These are phyloP conservation scores for Drosophila ezoana DNA, from an alignment of 2,888 invertebrate species.

Conservation along the genomic window DNA sequence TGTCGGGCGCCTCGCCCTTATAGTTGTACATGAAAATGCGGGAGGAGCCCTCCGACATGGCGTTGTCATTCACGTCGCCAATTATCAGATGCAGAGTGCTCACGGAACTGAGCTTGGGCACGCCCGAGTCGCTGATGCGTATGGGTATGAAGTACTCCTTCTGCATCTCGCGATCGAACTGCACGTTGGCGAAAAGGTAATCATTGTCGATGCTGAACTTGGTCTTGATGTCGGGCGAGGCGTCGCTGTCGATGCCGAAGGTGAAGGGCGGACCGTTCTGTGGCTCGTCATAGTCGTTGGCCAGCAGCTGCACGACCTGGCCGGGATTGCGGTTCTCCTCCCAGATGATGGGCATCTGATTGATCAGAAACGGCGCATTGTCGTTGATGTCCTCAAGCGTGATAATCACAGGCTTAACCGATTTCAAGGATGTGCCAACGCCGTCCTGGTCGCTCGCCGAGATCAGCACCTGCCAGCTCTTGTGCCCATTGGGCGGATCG, in stretches of 20 bases:
- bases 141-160: constrained; percentile 96
- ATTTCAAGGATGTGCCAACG: constrained; percentile 86
- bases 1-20: constrained; percentile 92
- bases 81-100: constrained; percentile 95
- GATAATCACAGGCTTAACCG: constrained; percentile 89
- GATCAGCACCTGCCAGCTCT: constrained; percentile 90
- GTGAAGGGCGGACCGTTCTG: constrained; percentile 95
- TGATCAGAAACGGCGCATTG: constrained; percentile 94
- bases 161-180: constrained; percentile 94
- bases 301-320: constrained; percentile 89
- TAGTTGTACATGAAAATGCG: constrained; percentile 98
- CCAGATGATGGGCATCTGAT: constrained; percentile 93
- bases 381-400: constrained; percentile 95
- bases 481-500: constrained; percentile 94
- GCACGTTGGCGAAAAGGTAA: constrained; percentile 89
- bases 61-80: constrained; percentile 97
- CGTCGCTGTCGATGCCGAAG: constrained; percentile 86
- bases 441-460: constrained; percentile 92
- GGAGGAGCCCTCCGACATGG: constrained; percentile 94
- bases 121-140: constrained; percentile 94
- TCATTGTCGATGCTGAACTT: constrained; percentile 90
- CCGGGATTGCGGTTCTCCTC: constrained; percentile 91
- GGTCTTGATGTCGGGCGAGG: constrained; percentile 88
- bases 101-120: constrained; percentile 90
- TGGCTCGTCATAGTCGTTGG: constrained; percentile 92